phyloP scores from a whole-genome alignment of 2,113 vertebrate species.

The Dromiciops gliroides region DNA sequence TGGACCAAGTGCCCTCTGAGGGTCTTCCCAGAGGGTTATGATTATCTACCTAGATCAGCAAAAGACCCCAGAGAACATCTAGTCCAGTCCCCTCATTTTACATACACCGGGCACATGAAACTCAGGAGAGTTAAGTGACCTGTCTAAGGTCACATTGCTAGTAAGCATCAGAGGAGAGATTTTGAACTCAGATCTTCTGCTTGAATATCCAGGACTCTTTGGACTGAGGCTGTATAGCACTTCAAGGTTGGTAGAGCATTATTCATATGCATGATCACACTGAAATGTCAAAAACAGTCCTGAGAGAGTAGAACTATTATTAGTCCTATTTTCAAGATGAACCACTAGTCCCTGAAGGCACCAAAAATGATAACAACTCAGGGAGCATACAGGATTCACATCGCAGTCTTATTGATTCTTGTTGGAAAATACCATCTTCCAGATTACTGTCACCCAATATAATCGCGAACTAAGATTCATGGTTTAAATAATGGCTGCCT shows the following conservation, averaged over 20 bases:
- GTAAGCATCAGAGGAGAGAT: not conserved
- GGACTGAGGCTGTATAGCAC: not conserved
- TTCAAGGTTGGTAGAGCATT: not conserved
- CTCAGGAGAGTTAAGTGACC: not conserved
- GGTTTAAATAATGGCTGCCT: slow-evolving; percentile 63
- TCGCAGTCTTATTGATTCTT: slow-evolving; percentile 70
- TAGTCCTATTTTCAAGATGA: not conserved
- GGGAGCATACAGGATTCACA: slow-evolving; percentile 58
- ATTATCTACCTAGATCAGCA: not conserved
- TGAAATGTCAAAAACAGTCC: not conserved
- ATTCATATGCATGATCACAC: not conserved
- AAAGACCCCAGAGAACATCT: not conserved
- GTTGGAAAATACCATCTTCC: slow-evolving; percentile 64
- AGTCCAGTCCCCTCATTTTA: not conserved
- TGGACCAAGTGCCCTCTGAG: not conserved
- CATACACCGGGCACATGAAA: not conserved
- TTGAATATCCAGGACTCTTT: not conserved
- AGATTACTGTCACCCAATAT: slow-evolving; percentile 62
- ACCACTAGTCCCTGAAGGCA: slow-evolving; percentile 43
- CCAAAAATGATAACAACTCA: not conserved
- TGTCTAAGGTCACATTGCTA: not conserved
- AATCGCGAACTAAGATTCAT: slow-evolving; percentile 61
- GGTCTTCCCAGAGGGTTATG: not conserved
- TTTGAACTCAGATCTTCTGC: not conserved
- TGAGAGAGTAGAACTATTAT: not conserved